Conservation (phyloP, 2,113 vertebrate genomes). For the Callopanchax toddi region DNA sequence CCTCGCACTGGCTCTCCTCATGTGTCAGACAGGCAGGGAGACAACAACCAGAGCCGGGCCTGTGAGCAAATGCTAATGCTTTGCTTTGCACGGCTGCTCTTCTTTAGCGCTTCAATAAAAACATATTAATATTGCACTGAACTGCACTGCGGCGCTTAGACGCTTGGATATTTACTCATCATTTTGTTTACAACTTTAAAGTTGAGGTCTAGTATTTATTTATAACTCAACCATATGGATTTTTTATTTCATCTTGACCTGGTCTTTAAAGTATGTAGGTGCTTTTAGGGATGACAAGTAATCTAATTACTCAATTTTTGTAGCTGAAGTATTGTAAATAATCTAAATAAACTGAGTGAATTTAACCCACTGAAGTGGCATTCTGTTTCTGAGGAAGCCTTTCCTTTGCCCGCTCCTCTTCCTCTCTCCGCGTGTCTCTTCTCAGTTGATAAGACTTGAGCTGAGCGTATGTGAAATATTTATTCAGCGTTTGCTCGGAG, state of each 20-base stretch:
- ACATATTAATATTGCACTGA: constrained; percentile 32
- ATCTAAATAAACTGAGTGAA: background rate
- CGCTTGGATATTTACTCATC: constrained; percentile 11
- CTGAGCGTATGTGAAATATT: constrained; percentile 80
- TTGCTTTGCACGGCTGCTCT: constrained; percentile 48
- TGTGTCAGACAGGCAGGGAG: constrained; percentile 68
- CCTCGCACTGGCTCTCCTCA: constrained; percentile 46
- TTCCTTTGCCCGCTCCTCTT: constrained; percentile 11
- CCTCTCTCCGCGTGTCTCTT: constrained; percentile 19
- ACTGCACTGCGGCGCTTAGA: constrained; percentile 14
- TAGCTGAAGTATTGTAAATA: background rate
- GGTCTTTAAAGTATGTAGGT: background rate
- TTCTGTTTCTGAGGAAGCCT: constrained; percentile 23
- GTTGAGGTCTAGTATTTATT: constrained; percentile 1
- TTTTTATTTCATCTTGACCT: too few relatives aligned
- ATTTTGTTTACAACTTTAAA: constrained; percentile 18
- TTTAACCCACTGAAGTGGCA: constrained; percentile 35
- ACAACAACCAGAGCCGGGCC: constrained; percentile 57
- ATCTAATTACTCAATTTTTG: too few relatives aligned
- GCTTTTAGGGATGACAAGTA: too few relatives aligned
- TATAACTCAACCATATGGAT: background rate
- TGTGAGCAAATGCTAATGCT: constrained; percentile 68
- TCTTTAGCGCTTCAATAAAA: constrained; percentile 54
- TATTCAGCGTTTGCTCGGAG: constrained; percentile 77
- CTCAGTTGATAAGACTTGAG: constrained; percentile 72